Evolutionary conservation across 2,888 invertebrate genomes (phyloP), one percentile per base, ranked within the genome.

Genomic region (Tiliacea aurago): DNA sequence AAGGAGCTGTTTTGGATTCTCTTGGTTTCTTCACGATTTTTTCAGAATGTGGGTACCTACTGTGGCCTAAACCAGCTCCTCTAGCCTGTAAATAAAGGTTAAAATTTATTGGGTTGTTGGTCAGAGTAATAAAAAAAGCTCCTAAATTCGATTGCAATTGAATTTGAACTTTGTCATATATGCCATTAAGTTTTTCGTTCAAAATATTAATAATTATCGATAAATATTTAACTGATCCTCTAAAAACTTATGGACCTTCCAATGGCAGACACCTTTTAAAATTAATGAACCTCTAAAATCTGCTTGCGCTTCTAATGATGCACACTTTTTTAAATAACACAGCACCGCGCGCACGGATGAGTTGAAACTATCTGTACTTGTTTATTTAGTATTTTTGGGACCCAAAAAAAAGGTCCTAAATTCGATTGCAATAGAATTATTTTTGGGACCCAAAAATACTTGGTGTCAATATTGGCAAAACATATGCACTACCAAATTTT

Each of bases 11-110:
- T 53, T n/a, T 53, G 0, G n/a, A 18, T 11, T n/a, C 11, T 13
- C 11, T n/a, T 2, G 4, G 13, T 49, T 20, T 65, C 4, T 9
- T 63, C 0, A 6, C 1, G 0, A 11, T 15, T 1, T 11, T 45
- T 45, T 43, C 51, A 11, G 11, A 3, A 18, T 18, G 3, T 10
- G 7, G 0, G 6, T 18, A 28, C 0, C n/a, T 47, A 6, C 5
- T 28, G n/a, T 74, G 83, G 3, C 83, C 83, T 0, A 83, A 65
- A 1, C 83, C 85, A 1, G 69, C 75, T 15, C 75, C 58, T 47
- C 28, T 58, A 6, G 53, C 0, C 81, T 83, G 67, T 13, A 59
- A 70, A 45, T 33, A 63, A 33, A 33, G 1, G 9, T 65, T 23
- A 18, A 11, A 53, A 45, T 49, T 45, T 2, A 58, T 51, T 63